phyloP scores from a whole-genome alignment of 2,888 invertebrate genomes.

The Thysanoteuthis rhombus region DNA sequence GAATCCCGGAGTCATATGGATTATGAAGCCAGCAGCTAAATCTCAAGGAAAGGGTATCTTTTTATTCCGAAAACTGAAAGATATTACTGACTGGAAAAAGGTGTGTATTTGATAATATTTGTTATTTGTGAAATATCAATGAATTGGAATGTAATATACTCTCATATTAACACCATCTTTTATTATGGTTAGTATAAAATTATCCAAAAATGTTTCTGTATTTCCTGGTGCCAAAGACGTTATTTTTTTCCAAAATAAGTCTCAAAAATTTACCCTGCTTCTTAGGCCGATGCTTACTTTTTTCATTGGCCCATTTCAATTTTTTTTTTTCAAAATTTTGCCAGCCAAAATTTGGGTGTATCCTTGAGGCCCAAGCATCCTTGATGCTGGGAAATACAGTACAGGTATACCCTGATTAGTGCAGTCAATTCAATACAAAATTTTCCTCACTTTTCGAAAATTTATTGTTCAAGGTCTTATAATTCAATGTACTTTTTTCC shows the following conservation, averaged over 20 bases:
- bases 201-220: background rate
- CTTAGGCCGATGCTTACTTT: no score
- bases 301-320: no score
- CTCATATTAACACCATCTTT: background rate
- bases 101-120: slow-evolving; percentile 38
- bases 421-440: no score
- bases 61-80: slow-evolving; percentile 72
- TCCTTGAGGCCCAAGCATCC: no score
- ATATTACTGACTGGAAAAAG: slow-evolving; percentile 72
- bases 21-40: slow-evolving; percentile 75
- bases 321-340: no score
- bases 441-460: no score
- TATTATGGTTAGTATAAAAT: background rate
- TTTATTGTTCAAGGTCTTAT: no score
- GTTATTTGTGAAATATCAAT: background rate
- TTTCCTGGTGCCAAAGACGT: background rate
- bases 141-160: background rate
- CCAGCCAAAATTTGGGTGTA: no score
- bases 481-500: no score
- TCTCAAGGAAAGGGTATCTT: slow-evolving; percentile 76
- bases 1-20: slow-evolving; percentile 74
- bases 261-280: no score
- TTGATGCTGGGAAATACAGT: background rate
- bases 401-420: no score
- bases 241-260: no score